Evolutionary conservation across 2,888 invertebrate genomes (phyloP).

Genomic region (Hyposoter dolosus): DNA sequence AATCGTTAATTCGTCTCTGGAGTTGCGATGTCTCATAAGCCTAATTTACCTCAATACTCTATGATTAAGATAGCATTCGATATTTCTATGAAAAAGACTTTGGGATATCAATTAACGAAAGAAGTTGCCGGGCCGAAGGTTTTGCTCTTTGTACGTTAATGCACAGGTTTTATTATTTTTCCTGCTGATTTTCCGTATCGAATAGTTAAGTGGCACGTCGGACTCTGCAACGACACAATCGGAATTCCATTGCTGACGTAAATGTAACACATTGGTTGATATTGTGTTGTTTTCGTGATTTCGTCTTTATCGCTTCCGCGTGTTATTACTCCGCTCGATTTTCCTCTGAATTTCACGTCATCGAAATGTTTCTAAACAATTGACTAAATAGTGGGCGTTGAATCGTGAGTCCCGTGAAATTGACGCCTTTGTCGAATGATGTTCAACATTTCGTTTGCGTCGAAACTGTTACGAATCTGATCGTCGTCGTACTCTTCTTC

Average conservation of each 20-base stretch:
- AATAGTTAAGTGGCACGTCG: background rate
- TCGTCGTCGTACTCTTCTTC: background rate
- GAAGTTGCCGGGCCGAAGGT: background rate
- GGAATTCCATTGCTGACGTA: background rate
- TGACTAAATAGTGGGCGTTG: slow-evolving; percentile 29
- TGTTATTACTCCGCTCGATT: background rate
- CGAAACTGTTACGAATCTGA: slow-evolving; percentile 26
- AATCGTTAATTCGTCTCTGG: slow-evolving; percentile 3
- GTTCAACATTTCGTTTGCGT: slow-evolving; percentile 30
- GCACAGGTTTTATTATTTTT: slow-evolving; percentile 11
- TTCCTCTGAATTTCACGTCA: background rate
- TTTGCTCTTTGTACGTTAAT: background rate
- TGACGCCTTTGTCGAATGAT: slow-evolving; percentile 29
- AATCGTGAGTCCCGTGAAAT: slow-evolving; percentile 36
- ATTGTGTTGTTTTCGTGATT: slow-evolving; percentile 4
- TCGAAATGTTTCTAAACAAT: background rate
- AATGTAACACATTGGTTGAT: background rate
- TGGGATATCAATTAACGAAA: slow-evolving; percentile 4
- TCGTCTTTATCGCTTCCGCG: background rate
- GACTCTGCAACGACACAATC: background rate
- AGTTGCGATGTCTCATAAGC: background rate
- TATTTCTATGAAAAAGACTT: background rate
- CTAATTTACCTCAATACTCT: background rate
- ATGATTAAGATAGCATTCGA: background rate
- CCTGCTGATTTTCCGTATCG: background rate